Evolutionary conservation across 1,140 invertebrate species (phyloP).

Genomic region (Idris sp.): DNA sequence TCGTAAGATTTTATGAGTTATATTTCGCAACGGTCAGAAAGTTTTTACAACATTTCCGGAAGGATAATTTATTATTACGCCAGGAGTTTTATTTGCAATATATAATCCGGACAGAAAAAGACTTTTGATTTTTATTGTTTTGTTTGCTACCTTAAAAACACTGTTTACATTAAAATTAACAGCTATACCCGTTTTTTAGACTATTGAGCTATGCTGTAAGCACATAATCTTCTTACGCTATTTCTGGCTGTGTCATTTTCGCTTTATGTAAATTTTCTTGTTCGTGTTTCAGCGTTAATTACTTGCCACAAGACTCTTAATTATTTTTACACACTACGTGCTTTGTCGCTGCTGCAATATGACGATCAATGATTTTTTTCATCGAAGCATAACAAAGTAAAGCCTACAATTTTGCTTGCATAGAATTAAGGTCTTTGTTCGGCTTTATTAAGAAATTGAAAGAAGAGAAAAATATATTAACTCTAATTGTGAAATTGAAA

Average conservation of each 20-base stretch:
- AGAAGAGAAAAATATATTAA: too few species aligned
- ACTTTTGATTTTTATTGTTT: too few species aligned
- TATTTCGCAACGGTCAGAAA: slow-evolving; percentile 12
- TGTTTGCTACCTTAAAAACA: too few species aligned
- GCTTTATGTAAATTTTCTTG: slow-evolving; percentile 43
- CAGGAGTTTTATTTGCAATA: slow-evolving; percentile 30
- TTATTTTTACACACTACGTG: slow-evolving; percentile 59
- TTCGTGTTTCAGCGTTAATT: slow-evolving; percentile 42
- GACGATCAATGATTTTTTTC: slow-evolving; percentile 49
- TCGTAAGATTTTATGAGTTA: slow-evolving; percentile 40
- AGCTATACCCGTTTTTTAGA: too few species aligned
- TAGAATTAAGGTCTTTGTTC: too few species aligned
- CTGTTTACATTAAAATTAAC: too few species aligned
- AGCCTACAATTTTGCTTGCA: too few species aligned
- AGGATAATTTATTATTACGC: slow-evolving; percentile 33
- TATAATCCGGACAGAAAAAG: too few species aligned
- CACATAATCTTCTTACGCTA: slow-evolving; percentile 18
- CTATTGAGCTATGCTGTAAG: slow-evolving; percentile 20
- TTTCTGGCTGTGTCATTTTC: slow-evolving; percentile 17
- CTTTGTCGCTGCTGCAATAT: slow-evolving; percentile 39
- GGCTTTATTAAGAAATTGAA: too few species aligned
- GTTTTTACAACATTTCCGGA: slow-evolving; percentile 22
- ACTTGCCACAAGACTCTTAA: slow-evolving; percentile 38
- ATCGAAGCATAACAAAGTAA: too few species aligned
- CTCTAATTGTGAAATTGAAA: too few species aligned